Evolutionary conservation across 2,797 vertebrate genomes (phyloP), one percentile per base, ranked within the genome.

Genomic region (Okamejei kenojei): DNA sequence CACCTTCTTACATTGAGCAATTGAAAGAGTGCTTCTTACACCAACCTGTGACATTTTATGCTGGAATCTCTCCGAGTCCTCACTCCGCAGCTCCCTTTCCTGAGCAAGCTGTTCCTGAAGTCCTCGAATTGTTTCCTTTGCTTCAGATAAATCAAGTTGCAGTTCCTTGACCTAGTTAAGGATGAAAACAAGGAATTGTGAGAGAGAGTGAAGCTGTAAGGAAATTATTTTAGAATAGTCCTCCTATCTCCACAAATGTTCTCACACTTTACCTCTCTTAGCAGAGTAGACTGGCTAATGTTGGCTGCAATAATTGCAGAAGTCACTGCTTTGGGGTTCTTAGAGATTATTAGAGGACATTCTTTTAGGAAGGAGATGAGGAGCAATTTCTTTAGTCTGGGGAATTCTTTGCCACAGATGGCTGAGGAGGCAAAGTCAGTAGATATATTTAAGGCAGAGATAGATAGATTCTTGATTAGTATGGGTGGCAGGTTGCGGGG

Each of bases 41-140:
- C 96, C 80, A 93, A 98, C 97, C 97, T 98, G 97, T 95, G 95
- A 96, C 94, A 98, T 94, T 94, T 96, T 96, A 95, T 97, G 97
- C 7, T 96, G 96, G 95, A 96, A 97, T 94, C 94, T 95, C 71
- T 97, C 97, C 5, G 96, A 96, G 93, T 97, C 96, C 0, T 98
- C 97, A 94, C 96, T 96, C 93, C 96, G 96, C 65, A 97, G 95
- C 94, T 97, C 96, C 93, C 95, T 97, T 94, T 98, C 97, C 94
- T 97, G 96, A 0, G 97, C 96, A 74, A 97, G 96, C 94, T 98
- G 97, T 93, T 97, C 97, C 94, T 97, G 97, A 88, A 96, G 95
- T 88, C 96, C 95, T 38, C 94, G 95, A 88, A 97, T 95, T 45
- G 96, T 97, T 94, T 98, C 97, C 0, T 97, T 97, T 13, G 96